Conservation (phyloP, 1,140 invertebrate species). For the Lordiphosa mommai region DNA sequence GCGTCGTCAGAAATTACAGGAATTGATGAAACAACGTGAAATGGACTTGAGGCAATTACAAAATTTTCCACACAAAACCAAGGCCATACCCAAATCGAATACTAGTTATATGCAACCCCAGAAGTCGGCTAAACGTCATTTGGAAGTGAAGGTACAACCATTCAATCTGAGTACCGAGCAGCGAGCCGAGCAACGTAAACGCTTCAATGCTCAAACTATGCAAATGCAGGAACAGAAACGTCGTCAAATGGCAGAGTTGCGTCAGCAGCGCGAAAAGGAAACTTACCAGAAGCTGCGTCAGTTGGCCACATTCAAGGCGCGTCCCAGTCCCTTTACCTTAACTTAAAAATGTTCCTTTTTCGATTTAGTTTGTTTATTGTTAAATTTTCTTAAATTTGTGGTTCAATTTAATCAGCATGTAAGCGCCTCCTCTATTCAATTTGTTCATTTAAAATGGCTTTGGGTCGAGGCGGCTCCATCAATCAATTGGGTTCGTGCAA, state of each 20-base stretch:
- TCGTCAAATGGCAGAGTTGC: slow-evolving; percentile 30
- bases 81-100: slow-evolving; percentile 11
- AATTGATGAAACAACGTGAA: slow-evolving; percentile 24
- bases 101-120: slow-evolving; percentile 2
- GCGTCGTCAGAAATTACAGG: slow-evolving; percentile 14
- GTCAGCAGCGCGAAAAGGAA: slow-evolving; percentile 18
- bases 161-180: slow-evolving; percentile 33
- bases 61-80: not conserved
- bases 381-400: slow-evolving; percentile 5
- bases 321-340: slow-evolving; percentile 39
- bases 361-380: not conserved
- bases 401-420: slow-evolving; percentile 8
- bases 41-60: not conserved
- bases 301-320: slow-evolving; percentile 45
- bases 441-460: slow-evolving; percentile 73
- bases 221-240: slow-evolving; percentile 28
- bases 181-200: slow-evolving; percentile 45
- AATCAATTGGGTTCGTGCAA: slow-evolving; percentile 56
- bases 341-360: not conserved
- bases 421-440: slow-evolving; percentile 39
- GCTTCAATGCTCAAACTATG: slow-evolving; percentile 24
- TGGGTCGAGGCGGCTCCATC: slow-evolving; percentile 46
- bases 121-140: slow-evolving; percentile 13
- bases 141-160: slow-evolving; percentile 17
- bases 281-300: slow-evolving; percentile 34